Base-by-base conservation (phyloP, 92 coral and sea anemone genomes). In the Parazoanthus darwini region DNA sequence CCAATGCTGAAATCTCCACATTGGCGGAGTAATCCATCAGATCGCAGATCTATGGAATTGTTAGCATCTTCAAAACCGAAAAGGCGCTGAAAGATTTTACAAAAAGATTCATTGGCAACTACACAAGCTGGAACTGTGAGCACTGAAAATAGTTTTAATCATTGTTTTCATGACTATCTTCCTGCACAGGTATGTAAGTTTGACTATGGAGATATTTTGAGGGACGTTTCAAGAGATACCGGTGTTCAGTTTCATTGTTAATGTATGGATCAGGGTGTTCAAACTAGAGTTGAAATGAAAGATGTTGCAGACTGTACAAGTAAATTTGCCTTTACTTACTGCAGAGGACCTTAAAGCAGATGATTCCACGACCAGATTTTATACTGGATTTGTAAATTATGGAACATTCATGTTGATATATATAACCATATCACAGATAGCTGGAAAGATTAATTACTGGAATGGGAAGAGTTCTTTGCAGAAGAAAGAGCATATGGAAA, bases 381-480 rank as follows among this genome's bases (percentile, higher is more conserved):
- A 86, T 81, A 90, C 90, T 37, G 88, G 92, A 80, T 80, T 86
- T 56, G 88, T 90, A 25, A 90, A 90, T 80, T 90, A 77, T 90
- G 92, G 90, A 76, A 86, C 92, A 35, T 90, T 87, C 73, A 86
- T 90, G 87, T 44, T 86, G 46, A 66, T 90, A 23, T 90, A 87
- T 66, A 81, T 59, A 51, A 79, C 85, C 80, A 48, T 86, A 37
- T 22, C 84, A n/a, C 80, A 80, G 33, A 42, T 67, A 35, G 88
- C 80, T 51, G 88, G 50, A 13, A 86, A 86, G 66, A 33, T 86
- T n/a, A 90, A 90, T 54, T 87, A 90, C 51, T 91, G 93, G 93
- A 67, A 87, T 70, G 90, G 88, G n/a, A 82, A 87, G 90, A 42
- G 77, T 67, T 87, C 93, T 39, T 50, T 91, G 1, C 75, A 87